Evolutionary conservation across 2,888 invertebrate genomes (phyloP).

Genomic region (Drosophila kuntzei): DNA sequence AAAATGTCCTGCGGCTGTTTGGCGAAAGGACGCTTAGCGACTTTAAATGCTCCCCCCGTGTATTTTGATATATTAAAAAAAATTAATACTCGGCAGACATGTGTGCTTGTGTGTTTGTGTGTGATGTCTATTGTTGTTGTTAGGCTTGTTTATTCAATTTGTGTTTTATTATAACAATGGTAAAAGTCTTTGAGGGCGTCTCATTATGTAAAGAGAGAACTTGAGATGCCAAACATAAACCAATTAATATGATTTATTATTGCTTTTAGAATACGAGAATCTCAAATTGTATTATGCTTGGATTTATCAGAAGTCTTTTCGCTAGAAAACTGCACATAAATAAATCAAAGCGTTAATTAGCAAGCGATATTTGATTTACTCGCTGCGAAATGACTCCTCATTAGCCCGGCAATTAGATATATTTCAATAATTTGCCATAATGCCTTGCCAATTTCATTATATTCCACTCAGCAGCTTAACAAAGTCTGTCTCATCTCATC

Average conservation of each 20-base stretch:
- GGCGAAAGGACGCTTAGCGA: conserved; percentile 29
- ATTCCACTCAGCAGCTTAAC: conserved; percentile 19
- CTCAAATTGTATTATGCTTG: conserved; percentile 22
- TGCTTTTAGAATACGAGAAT: conserved; percentile 28
- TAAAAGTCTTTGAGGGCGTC: conserved; percentile 8
- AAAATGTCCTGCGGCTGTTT: conserved; percentile 62
- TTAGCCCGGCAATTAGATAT: conserved; percentile 41
- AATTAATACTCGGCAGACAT: conserved; percentile 46
- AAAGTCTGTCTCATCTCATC: background rate
- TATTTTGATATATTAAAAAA: conserved; percentile 32
- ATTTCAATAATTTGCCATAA: conserved; percentile 21
- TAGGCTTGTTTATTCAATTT: conserved; percentile 59
- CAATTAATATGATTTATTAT: conserved; percentile 73
- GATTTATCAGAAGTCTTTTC: conserved; percentile 7
- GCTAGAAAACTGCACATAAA: conserved; percentile 3
- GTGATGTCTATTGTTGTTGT: conserved; percentile 18
- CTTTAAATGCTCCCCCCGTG: conserved; percentile 38
- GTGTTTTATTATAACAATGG: conserved; percentile 46
- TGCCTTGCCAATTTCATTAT: conserved; percentile 37
- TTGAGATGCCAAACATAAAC: conserved; percentile 31
- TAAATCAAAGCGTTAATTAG: conserved; percentile 54
- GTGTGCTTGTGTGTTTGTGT: conserved; percentile 14
- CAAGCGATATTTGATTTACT: conserved; percentile 46
- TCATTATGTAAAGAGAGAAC: conserved; percentile 12
- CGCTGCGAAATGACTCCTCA: conserved; percentile 13